These are phyloP conservation scores for Origma solitaria DNA, from an alignment of 2,113 vertebrate species.

Conservation along the genomic window DNA sequence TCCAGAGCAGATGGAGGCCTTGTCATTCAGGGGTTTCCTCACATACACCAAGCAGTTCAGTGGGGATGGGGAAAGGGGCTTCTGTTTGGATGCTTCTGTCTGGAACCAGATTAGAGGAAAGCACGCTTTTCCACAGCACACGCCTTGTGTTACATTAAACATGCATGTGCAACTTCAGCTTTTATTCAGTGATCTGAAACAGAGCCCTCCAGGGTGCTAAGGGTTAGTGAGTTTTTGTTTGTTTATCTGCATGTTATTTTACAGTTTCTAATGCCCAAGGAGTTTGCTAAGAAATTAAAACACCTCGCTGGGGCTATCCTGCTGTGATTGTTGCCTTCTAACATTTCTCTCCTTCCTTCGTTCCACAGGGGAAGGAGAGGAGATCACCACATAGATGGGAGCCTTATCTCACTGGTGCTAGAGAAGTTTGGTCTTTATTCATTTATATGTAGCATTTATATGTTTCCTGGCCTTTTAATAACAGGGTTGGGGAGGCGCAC, in stretches of 20 bases:
- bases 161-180: conserved; percentile 41
- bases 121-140: neutral
- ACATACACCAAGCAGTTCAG: conserved; percentile 12
- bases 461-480: neutral
- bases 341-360: neutral
- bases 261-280: conserved; percentile 6
- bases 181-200: conserved; percentile 31
- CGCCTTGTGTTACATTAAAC: conserved; percentile 51
- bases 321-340: neutral
- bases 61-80: conserved; percentile 39
- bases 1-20: conserved; percentile 56
- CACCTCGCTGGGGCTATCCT: neutral
- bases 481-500: neutral
- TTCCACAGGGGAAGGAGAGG: neutral
- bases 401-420: neutral
- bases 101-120: conserved; percentile 51
- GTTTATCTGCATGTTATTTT: conserved; percentile 45
- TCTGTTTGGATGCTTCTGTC: conserved; percentile 57
- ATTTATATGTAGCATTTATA: neutral
- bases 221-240: conserved; percentile 38
- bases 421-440: neutral
- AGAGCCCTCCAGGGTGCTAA: neutral
- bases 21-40: conserved; percentile 56
- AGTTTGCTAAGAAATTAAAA: conserved; percentile 35
- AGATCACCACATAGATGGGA: neutral